Percentiles rank a stretch among this genome's conserved stretches.
phyloP scores from a whole-genome alignment of 2,888 invertebrate species.

The Oscheius sp. region DNA sequence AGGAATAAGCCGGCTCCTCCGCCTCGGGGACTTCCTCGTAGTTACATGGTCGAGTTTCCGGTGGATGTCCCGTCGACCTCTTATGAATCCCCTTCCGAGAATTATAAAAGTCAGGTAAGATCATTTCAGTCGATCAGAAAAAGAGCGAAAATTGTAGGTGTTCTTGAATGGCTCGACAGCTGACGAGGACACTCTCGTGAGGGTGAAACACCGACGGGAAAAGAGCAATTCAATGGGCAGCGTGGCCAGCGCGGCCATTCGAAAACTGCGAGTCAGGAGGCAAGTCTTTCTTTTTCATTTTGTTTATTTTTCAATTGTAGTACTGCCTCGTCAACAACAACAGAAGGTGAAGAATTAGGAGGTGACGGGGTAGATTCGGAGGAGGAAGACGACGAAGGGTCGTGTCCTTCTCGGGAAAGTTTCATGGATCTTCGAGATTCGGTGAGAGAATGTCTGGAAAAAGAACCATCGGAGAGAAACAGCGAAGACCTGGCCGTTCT shows the following conservation, averaged over 20 bases:
- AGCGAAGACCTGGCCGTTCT: slow-evolving; percentile 95
- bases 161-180: slow-evolving; percentile 54
- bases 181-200: slow-evolving; percentile 60
- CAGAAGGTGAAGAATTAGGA: slow-evolving; percentile 63
- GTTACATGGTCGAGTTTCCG: slow-evolving; percentile 59
- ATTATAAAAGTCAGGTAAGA: slow-evolving; percentile 40
- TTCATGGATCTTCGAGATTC: slow-evolving; percentile 79
- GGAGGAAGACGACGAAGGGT: slow-evolving; percentile 87
- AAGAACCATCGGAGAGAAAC: slow-evolving; percentile 92
- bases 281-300: not conserved
- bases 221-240: slow-evolving; percentile 56
- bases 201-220: slow-evolving; percentile 61
- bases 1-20: slow-evolving; percentile 43
- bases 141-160: slow-evolving; percentile 38
- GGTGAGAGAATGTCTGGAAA: slow-evolving; percentile 95
- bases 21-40: slow-evolving; percentile 53
- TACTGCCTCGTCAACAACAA: slow-evolving; percentile 69
- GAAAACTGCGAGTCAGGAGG: slow-evolving; percentile 35
- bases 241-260: slow-evolving; percentile 27
- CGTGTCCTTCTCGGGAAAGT: slow-evolving; percentile 68
- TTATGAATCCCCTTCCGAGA: slow-evolving; percentile 21
- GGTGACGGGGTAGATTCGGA: slow-evolving; percentile 90
- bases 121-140: not conserved
- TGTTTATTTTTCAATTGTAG: slow-evolving; percentile 28
- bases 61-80: slow-evolving; percentile 61